Evolutionary conservation across 2,113 vertebrate genomes (phyloP).

Genomic region (Echinops telfairi): DNA sequence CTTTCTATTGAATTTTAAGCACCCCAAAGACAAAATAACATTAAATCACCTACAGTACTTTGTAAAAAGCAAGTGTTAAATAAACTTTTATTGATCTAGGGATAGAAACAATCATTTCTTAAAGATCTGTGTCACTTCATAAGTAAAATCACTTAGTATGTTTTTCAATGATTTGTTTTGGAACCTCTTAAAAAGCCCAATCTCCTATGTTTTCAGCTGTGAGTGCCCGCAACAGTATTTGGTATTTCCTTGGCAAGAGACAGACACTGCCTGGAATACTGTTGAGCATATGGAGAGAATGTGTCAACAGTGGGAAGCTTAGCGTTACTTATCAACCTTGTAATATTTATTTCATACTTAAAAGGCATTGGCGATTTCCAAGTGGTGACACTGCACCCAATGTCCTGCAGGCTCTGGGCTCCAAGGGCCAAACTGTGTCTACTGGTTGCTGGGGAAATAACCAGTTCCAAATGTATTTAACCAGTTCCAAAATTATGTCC

Average conservation of each 20-base stretch:
- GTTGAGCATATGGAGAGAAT: neutral
- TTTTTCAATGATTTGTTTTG: slow-evolving; percentile 19
- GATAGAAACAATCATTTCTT: neutral
- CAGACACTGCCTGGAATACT: slow-evolving; percentile 8
- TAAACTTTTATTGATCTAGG: slow-evolving; percentile 13
- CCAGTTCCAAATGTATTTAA: too few relatives aligned
- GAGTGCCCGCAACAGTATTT: slow-evolving; percentile 28
- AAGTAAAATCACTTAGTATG: neutral
- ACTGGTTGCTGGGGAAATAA: too few relatives aligned
- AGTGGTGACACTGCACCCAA: neutral
- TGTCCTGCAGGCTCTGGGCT: neutral
- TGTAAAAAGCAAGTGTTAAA: neutral
- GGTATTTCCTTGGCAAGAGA: slow-evolving; percentile 40
- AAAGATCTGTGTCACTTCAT: neutral
- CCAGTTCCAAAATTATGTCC: too few relatives aligned
- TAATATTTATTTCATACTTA: slow-evolving; percentile 48
- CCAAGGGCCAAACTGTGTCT: slow-evolving; percentile 18
- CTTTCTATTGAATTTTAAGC: neutral
- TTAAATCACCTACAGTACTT: neutral
- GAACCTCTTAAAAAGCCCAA: slow-evolving; percentile 44
- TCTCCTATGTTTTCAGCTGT: slow-evolving; percentile 31
- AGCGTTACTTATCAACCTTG: slow-evolving; percentile 10
- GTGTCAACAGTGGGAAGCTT: slow-evolving; percentile 5
- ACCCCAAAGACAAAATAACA: slow-evolving; percentile 18
- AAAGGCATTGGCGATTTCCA: slow-evolving; percentile 40